A percentile compares a stretch with the other conserved stretches of the same genome.
phyloP scores from a whole-genome alignment of 2,797 vertebrate genomes.

The Petrocephalus sullivani region DNA sequence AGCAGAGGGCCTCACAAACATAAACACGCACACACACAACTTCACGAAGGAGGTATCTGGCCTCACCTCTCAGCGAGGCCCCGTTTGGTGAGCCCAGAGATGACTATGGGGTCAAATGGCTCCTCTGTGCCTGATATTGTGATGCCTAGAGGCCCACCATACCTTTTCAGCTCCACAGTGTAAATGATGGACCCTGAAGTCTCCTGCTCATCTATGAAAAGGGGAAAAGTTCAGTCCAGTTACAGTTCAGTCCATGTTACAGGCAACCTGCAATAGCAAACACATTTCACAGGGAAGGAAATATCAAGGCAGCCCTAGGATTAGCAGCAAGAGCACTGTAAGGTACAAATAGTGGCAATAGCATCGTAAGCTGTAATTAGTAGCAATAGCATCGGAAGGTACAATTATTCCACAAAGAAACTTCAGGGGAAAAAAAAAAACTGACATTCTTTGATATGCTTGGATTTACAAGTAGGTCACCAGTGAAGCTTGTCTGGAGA shows the following conservation, averaged over 20 bases:
- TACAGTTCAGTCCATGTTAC: not conserved
- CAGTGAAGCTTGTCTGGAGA: slow-evolving; percentile 36
- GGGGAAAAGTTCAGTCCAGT: not conserved
- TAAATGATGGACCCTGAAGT: slow-evolving; percentile 94
- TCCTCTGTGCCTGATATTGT: slow-evolving; percentile 97
- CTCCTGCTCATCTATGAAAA: slow-evolving; percentile 83
- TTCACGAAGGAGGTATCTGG: not conserved
- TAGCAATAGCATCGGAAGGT: not conserved
- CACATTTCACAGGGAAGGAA: not conserved
- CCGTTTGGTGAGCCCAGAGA: slow-evolving; percentile 87
- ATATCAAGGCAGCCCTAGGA: not conserved
- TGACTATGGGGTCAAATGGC: slow-evolving; percentile 93
- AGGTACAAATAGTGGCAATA: not conserved
- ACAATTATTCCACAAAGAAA: slow-evolving; percentile 3
- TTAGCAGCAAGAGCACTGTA: not conserved
- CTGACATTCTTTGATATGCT: not conserved
- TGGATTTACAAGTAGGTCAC: slow-evolving; percentile 45
- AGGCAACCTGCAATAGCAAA: not conserved
- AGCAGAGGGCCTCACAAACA: slow-evolving; percentile 14
- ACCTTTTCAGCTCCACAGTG: slow-evolving; percentile 90
- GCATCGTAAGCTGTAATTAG: not conserved
- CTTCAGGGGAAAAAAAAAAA: slow-evolving; percentile 3
- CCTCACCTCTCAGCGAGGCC: slow-evolving; percentile 91
- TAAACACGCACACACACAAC: not conserved
- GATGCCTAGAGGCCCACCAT: slow-evolving; percentile 91